phyloP scores from a whole-genome alignment of 2,888 invertebrate species.

The Drosophila monieri region DNA sequence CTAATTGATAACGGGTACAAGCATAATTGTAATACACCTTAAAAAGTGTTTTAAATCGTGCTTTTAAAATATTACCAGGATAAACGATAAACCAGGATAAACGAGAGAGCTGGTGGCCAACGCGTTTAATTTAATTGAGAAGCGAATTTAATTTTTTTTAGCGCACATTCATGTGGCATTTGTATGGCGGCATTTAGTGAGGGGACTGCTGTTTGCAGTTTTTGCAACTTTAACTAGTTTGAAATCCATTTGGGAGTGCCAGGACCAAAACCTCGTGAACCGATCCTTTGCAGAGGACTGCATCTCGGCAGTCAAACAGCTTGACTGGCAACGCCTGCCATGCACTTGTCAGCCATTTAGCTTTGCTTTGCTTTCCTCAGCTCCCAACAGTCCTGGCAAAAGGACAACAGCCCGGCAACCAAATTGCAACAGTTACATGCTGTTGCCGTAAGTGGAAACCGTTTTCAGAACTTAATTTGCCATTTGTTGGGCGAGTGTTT shows the following conservation, averaged over 20 bases:
- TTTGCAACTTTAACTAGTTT: conserved; percentile 43
- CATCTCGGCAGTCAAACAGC: conserved; percentile 28
- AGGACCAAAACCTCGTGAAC: conserved; percentile 27
- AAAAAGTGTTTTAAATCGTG: background rate
- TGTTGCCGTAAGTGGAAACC: conserved; percentile 28
- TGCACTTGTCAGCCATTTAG: conserved; percentile 47
- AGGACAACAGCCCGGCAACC: conserved; percentile 4
- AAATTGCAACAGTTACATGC: conserved; percentile 16
- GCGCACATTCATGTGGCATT: conserved; percentile 3
- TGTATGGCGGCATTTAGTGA: background rate
- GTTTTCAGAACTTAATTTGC: conserved; percentile 37
- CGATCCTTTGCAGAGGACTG: conserved; percentile 10
- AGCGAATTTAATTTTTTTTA: conserved; percentile 1
- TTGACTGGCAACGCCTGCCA: conserved; percentile 34
- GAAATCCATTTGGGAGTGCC: conserved; percentile 45
- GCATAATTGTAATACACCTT: background rate
- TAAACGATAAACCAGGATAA: no score
- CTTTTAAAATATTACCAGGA: background rate
- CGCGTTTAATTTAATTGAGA: conserved; percentile 27
- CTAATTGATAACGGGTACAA: background rate
- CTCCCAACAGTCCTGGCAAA: conserved; percentile 10
- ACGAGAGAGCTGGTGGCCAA: background rate
- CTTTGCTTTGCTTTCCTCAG: conserved; percentile 20
- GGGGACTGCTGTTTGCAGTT: conserved; percentile 6
- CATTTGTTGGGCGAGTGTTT: conserved; percentile 23